Base-by-base conservation (phyloP, 2,113 vertebrate species). In the Rafetus swinhoei region DNA sequence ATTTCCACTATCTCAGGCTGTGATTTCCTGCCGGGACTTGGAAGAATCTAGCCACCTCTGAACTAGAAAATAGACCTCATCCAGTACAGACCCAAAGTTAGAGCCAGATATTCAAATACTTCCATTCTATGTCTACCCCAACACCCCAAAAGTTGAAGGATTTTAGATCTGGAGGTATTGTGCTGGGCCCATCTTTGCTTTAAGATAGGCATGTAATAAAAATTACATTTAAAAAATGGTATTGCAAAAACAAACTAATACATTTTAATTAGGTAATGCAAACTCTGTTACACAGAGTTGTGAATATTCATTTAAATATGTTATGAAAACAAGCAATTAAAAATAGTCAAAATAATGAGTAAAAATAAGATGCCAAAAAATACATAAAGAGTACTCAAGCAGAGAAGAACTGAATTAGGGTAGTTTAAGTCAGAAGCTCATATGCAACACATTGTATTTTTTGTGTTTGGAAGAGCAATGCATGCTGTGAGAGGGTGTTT, bases 361-460 rank as follows among this genome's bases (percentile, higher is more conserved):
- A 96, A 97, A 97, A 97, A 95, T 94, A 53, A 35, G 91, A 89
- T 95, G 65, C 77, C 18, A 92, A 84, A 96, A 93, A 94, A 45
- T 77, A 94, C 83, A 95, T 89, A 83, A 96, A 94, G 93, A 92
- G 45, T 94, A 97, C 96, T 96, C 93, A 95, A 95, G 89, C 89
- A 93, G 94, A 92, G 90, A 86, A 95, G 97, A 97, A 90, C 50
- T 74, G 95, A 98, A 89, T 82, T 89, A 91, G 92, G 98, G 97
- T 97, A 95, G 97, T 97, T 97, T 97, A 94, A 95, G 88, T 94
- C 90, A 95, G 90, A 96, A 86, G 87, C 82, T 94, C 89, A 77
- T 11, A 4, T 69, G 94, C 5, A 74, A 60, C 77, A 65, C 82
- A 87, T 94, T 97, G 81, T 93, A 86, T 94, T 97, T 96, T 95